These are phyloP conservation scores for Craseonycteris thonglongyai DNA, from an alignment of 2,113 vertebrate species.

Conservation along the genomic window DNA sequence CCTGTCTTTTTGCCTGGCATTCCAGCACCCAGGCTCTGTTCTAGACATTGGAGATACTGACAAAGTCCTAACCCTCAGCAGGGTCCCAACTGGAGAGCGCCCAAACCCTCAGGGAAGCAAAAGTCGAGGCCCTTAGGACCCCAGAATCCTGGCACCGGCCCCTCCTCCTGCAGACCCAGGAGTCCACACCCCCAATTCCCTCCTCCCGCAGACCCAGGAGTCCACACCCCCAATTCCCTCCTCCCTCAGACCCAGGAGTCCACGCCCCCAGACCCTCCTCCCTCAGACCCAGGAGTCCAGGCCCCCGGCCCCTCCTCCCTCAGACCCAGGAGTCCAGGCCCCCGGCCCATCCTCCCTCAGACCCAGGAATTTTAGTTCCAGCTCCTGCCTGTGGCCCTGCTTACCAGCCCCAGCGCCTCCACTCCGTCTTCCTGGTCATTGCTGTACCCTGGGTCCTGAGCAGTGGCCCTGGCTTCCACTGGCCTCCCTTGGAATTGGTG, in stretches of 20 bases:
- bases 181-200: not conserved
- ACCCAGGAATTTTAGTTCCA: too few species aligned
- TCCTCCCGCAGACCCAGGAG: not conserved
- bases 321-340: not conserved
- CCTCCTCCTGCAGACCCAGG: not conserved
- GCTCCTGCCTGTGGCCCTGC: not conserved
- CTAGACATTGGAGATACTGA: not conserved
- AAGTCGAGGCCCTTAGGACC: not conserved
- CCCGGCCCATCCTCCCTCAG: too few species aligned
- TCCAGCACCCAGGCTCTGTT: not conserved
- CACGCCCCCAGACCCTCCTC: not conserved
- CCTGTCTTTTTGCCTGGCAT: not conserved
- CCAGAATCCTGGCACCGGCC: not conserved
- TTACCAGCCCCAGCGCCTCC: not conserved
- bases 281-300: not conserved
- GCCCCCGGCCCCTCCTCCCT: not conserved
- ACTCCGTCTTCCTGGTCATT: not conserved
- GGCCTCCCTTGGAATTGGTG: slow-evolving; percentile 57
- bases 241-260: not conserved
- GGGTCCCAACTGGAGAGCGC: not conserved
- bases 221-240: accelerated
- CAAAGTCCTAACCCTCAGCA: not conserved
- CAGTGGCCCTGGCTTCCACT: not conserved
- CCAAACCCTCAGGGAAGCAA: not conserved
- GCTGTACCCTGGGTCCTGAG: not conserved